Evolutionary conservation across 2,113 vertebrate genomes (phyloP).

Genomic region (Scomber colias): DNA sequence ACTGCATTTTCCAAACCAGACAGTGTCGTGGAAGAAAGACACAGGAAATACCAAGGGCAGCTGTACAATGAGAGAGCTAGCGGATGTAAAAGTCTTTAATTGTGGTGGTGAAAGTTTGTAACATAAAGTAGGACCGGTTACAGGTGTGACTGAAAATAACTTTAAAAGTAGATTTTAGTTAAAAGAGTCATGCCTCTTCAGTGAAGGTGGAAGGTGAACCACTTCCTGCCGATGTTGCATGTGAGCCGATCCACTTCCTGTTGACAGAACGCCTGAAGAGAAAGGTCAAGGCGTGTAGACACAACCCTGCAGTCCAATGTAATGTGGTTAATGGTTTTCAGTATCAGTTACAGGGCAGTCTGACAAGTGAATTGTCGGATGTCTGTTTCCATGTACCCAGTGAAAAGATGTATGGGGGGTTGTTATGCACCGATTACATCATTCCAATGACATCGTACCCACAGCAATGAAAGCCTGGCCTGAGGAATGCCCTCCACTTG

Average conservation of each 20-base stretch:
- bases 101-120: neutral
- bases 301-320: neutral
- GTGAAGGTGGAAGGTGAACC: conserved; percentile 23
- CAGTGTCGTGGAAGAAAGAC: conserved; percentile 40
- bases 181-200: neutral
- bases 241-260: conserved; percentile 52
- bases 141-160: neutral
- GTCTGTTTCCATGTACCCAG: conserved; percentile 42
- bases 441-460: conserved; percentile 72
- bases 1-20: conserved; percentile 56
- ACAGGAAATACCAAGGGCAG: conserved; percentile 66
- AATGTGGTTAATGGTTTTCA: conserved; percentile 45
- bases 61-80: conserved; percentile 45
- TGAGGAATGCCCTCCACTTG: conserved; percentile 72
- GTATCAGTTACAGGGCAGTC: conserved; percentile 33
- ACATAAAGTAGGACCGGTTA: neutral
- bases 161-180: neutral
- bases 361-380: conserved; percentile 42
- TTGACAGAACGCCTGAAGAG: conserved; percentile 32
- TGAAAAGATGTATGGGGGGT: conserved; percentile 36
- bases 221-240: conserved; percentile 50
- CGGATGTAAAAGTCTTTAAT: conserved; percentile 27
- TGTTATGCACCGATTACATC: conserved; percentile 62
- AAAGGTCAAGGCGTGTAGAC: conserved; percentile 30
- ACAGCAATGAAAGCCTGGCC: conserved; percentile 70